Conservation (phyloP, 2,113 vertebrate genomes). For the Engystomops pustulosus region DNA sequence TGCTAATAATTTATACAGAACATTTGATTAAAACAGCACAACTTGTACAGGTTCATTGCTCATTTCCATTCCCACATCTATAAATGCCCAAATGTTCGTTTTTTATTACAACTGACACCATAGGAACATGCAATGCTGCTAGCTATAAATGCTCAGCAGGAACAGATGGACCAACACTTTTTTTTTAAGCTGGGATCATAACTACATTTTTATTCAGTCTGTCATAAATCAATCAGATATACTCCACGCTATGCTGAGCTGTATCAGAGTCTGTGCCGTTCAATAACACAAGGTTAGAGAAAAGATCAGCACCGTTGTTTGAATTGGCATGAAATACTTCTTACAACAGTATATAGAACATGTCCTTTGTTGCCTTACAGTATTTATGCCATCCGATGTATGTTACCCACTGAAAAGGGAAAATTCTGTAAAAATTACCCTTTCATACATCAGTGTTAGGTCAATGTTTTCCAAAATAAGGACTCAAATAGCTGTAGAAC, state of each 20-base stretch:
- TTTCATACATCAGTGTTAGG: not conserved
- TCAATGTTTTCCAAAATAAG: no score
- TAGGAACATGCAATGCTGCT: not conserved
- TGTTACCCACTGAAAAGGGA: not conserved
- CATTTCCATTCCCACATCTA: conserved; percentile 2
- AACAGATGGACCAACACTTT: not conserved
- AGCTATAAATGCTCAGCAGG: not conserved
- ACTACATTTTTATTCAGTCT: not conserved
- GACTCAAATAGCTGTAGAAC: no score
- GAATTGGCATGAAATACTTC: not conserved
- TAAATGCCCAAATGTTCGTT: not conserved
- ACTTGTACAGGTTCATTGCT: not conserved
- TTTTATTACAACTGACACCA: conserved; percentile 5
- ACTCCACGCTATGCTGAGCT: not conserved
- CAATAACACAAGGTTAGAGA: not conserved
- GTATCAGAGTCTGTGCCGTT: not conserved
- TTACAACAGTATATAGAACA: not conserved
- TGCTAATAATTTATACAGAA: no score
- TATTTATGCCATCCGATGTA: not conserved
- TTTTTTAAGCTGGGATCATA: not conserved
- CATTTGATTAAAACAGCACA: not conserved
- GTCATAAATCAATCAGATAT: not conserved
- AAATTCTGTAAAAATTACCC: not conserved
- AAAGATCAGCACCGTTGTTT: not conserved
- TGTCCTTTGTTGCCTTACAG: not conserved